Evolutionary conservation across 2,113 vertebrate genomes (phyloP), one percentile per base, ranked within the genome.

Genomic region (Alces alces): DNA sequence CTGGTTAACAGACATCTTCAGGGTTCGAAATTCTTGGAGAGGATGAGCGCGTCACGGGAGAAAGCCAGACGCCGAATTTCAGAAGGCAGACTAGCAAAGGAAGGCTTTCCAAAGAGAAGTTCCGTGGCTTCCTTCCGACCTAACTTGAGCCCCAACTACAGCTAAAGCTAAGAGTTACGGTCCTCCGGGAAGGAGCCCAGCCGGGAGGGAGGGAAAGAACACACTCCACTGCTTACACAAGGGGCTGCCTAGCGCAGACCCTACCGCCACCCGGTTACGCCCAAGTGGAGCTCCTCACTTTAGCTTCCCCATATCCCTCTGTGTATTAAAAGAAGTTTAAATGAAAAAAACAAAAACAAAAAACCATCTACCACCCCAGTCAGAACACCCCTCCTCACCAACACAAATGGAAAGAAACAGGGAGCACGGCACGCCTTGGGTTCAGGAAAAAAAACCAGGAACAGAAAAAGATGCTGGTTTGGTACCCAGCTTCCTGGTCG

Each of bases 391-490:
- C 88, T 45, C 96, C 92, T 97, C 89, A 52, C 45, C 84, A 97
- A 96, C 97, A 97, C 61, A 84, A 92, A 96, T 79, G 55, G 80
- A 95, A 85, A 80, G 28, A 76, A 91, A 93, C 10, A 39, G 85
- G 97, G 73, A 66, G 90, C 95, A 95, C 79, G 54, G 96, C 97
- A 97, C 84, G 55, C 92, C 70, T 93, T 94, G 95, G 98, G 87
- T 96, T 98, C 97, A 98, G 97, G 97, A n/a, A 98, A 96, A 92
- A 97, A 98, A 97, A 97, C 50, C 93, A 25, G 93, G 93, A 97
- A 97, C 90, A 5, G 87, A 96, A 97, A 98, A 97, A 96, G 88
- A 98, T 95, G 96, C 95, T 98, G 97, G 95, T 64, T 95, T 91
- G 96, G 97, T 96, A 97, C 95, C 97, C 97, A 57, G 97, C 97